Conservation (phyloP, 2,888 invertebrate genomes). For the Rotaria sp. region DNA sequence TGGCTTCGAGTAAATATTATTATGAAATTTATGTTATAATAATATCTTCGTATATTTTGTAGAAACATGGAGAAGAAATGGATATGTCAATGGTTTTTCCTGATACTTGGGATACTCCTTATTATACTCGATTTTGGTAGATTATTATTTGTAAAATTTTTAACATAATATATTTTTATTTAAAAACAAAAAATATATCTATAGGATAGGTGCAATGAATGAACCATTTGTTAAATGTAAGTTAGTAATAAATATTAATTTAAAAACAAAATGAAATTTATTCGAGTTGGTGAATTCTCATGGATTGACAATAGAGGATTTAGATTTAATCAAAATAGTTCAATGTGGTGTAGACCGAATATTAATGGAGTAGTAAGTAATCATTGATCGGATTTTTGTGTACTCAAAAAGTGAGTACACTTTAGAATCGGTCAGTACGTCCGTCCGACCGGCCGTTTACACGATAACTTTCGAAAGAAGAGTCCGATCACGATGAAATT, state of each 20-base stretch:
- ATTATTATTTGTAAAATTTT: neutral
- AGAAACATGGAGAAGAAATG: neutral
- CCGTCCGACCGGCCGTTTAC: no score
- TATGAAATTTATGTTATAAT: neutral
- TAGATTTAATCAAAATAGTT: neutral
- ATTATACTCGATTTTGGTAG: neutral
- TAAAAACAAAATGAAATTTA: neutral
- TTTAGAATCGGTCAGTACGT: no score
- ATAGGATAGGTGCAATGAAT: neutral
- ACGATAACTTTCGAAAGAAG: no score
- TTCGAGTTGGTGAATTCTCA: neutral
- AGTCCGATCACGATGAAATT: no score
- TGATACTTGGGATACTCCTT: neutral
- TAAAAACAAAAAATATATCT: neutral
- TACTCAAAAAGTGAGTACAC: no score
- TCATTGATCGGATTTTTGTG: neutral
- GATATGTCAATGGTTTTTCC: neutral
- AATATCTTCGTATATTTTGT: neutral
- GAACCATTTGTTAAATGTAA: constrained; percentile 4
- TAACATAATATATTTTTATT: no score
- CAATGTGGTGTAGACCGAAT: neutral
- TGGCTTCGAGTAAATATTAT: neutral
- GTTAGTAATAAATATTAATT: neutral
- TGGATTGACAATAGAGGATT: neutral
- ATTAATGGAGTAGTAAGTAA: neutral